These are phyloP conservation scores for Epirrita christyi DNA, from an alignment of 2,888 invertebrate species.

Conservation along the genomic window DNA sequence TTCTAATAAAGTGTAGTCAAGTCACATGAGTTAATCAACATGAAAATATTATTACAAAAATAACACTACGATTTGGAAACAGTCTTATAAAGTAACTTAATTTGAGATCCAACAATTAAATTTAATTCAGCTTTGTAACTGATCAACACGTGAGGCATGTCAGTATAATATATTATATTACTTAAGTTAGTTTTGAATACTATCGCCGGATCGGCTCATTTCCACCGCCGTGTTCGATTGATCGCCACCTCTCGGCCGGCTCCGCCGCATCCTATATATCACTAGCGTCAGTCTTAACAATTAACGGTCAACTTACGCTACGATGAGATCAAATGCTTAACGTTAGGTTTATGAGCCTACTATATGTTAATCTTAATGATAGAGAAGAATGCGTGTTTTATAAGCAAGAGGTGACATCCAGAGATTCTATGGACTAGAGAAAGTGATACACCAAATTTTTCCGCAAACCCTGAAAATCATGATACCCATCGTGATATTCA, in stretches of 20 bases:
- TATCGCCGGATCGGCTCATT: conserved; percentile 37
- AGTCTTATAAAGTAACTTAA: conserved; percentile 39
- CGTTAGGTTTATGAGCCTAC: conserved; percentile 31
- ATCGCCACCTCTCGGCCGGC: conserved; percentile 43
- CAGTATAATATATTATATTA: conserved; percentile 7
- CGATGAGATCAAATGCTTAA: conserved; percentile 37
- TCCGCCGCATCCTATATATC: conserved; percentile 46
- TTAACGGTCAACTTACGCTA: conserved; percentile 54
- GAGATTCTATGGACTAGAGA: conserved; percentile 28
- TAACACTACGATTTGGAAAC: conserved; percentile 42
- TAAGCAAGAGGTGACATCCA: conserved; percentile 36
- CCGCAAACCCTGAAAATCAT: conserved; percentile 33
- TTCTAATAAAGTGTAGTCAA: conserved; percentile 60
- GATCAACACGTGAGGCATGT: conserved; percentile 26
- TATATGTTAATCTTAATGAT: conserved; percentile 39
- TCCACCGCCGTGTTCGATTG: conserved; percentile 35
- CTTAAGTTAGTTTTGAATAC: conserved; percentile 30
- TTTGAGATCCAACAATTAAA: conserved; percentile 42
- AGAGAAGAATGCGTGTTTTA: conserved; percentile 29
- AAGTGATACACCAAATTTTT: conserved; percentile 31
- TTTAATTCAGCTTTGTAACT: conserved; percentile 32
- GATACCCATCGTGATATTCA: too few relatives aligned
- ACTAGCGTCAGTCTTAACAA: conserved; percentile 63
- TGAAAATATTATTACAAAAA: conserved; percentile 55
- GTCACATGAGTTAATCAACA: conserved; percentile 59